Evolutionary conservation across 2,113 vertebrate species (phyloP), one percentile per base, ranked within the genome.

Genomic region (Dermatemys mawii): DNA sequence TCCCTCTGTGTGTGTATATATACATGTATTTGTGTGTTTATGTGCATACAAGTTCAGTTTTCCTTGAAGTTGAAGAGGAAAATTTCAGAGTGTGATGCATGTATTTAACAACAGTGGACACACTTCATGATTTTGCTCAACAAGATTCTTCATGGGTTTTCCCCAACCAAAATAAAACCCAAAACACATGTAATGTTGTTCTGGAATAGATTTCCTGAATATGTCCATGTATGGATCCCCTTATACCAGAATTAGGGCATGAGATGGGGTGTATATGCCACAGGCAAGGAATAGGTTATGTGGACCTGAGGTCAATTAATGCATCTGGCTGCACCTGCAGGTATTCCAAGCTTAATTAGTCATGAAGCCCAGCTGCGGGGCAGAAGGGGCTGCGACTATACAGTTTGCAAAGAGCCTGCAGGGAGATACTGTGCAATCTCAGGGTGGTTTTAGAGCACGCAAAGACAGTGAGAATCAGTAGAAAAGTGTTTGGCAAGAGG

Each of bases 51-150:
- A 16, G 41, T 76, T 76, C 11, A 76, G 13, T 27, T 27, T 76
- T 76, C 6, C 7, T 46, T 8, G 60, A 16, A 27, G 3, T 44
- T 76, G 38, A 46, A 76, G 41, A 29, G 78, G 84, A 44, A 48
- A 53, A 48, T 54, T 73, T 67, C 73, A 55, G n/a, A 27, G 55
- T 87, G 81, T 88, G 60, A 2, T 8, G n/a, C 63, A 89, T 88
- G 81, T 89, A 87, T 73, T 93, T 86, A 67, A 73, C 91, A 93
- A 94, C 35, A 53, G 53, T 44, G 38, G 27, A 27, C 81, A 48
- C 87, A 87, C 93, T 89, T 88, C 63, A 41, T 63, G n/a, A 80
- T 1, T 97, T 98, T 98, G 96, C 98, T 97, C 97, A 97, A 97
- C 98, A 98, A 98, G 79, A 95, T 35, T 21, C 41, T 55, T 86